Conservation (phyloP, 1,140 invertebrate genomes). For the Halyomorpha halys region DNA sequence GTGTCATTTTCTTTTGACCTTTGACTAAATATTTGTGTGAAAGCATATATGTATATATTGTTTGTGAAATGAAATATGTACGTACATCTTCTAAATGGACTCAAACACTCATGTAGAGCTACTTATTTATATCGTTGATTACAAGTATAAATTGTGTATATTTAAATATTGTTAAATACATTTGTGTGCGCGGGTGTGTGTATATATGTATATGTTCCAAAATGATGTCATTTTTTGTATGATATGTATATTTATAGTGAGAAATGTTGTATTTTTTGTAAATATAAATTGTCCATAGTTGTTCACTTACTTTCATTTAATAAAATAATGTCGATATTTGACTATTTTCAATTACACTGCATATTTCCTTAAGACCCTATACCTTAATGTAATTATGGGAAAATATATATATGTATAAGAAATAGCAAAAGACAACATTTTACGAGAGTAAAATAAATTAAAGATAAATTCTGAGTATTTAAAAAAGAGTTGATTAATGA, state of each 20-base stretch:
- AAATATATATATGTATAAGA: too few species aligned
- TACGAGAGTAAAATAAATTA: too few species aligned
- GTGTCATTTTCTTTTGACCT: conserved; percentile 13
- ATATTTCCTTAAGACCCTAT: background rate
- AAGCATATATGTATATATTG: conserved; percentile 9
- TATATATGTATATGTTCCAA: conserved; percentile 6
- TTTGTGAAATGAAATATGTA: conserved; percentile 6
- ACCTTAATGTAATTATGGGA: background rate
- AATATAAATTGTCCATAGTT: conserved; percentile 21
- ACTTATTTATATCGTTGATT: background rate
- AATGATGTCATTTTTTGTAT: background rate
- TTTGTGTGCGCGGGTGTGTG: background rate
- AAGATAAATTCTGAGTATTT: too few species aligned
- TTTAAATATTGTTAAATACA: background rate
- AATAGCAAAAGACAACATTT: too few species aligned
- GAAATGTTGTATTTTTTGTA: conserved; percentile 20
- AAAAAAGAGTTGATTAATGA: too few species aligned
- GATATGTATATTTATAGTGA: conserved; percentile 21
- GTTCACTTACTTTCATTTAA: conserved; percentile 26
- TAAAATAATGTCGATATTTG: conserved; percentile 25
- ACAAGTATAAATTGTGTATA: conserved; percentile 10
- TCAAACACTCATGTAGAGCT: background rate
- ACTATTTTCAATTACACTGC: conserved; percentile 19
- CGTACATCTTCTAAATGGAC: background rate
- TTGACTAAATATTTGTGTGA: background rate